phyloP scores from a whole-genome alignment of 2,797 vertebrate species.

The Rallus crepitans region DNA sequence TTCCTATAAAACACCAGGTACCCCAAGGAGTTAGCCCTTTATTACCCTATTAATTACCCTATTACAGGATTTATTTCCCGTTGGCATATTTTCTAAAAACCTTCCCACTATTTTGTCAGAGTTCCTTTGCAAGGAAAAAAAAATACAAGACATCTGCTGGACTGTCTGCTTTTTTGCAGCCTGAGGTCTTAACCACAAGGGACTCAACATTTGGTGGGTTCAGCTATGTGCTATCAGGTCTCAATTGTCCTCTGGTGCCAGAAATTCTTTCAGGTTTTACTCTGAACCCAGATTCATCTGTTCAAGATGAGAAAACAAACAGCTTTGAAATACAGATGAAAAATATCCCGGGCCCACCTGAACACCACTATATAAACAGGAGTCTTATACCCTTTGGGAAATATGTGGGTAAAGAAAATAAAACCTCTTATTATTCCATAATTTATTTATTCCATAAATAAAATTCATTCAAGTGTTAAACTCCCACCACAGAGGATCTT shows the following conservation, averaged over 20 bases:
- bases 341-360: background rate
- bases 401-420: background rate
- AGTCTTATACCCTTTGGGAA: background rate
- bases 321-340: background rate
- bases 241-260: background rate
- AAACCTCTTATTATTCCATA: background rate
- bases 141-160: background rate
- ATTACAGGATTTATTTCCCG: background rate
- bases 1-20: background rate
- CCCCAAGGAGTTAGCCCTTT: background rate
- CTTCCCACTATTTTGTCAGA: background rate
- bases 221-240: background rate
- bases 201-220: accelerated
- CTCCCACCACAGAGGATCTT: background rate
- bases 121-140: background rate
- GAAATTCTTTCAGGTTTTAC: background rate
- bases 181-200: background rate
- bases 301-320: background rate
- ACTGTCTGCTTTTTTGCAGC: background rate
- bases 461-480: background rate
- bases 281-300: background rate
- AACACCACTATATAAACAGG: background rate
- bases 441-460: background rate
- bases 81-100: background rate
- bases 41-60: background rate